These are phyloP conservation scores for Drosophila vallismaia DNA, from an alignment of 2,888 invertebrate genomes.

Conservation along the genomic window DNA sequence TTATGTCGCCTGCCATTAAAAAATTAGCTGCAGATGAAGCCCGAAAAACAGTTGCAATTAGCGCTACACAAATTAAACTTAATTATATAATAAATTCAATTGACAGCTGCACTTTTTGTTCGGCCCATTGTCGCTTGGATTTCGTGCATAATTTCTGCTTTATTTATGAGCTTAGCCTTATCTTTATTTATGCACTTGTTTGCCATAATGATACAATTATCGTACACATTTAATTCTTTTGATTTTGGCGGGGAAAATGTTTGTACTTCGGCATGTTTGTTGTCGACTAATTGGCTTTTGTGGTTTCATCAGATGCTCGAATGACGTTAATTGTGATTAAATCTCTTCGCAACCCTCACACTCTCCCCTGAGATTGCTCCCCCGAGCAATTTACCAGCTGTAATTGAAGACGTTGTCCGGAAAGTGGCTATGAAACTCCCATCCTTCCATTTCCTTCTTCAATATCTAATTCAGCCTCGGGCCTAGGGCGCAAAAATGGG, in stretches of 20 bases:
- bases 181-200: slow-evolving; percentile 63
- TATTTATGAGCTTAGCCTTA: slow-evolving; percentile 52
- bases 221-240: slow-evolving; percentile 31
- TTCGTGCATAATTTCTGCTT: slow-evolving; percentile 36
- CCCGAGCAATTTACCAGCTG: slow-evolving; percentile 15
- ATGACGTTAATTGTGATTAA: slow-evolving; percentile 49
- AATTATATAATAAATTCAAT: slow-evolving; percentile 75
- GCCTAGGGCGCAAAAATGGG: slow-evolving; percentile 15
- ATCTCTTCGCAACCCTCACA: background rate
- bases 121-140: background rate
- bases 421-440: slow-evolving; percentile 7
- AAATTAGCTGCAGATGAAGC: slow-evolving; percentile 59
- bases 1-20: slow-evolving; percentile 46
- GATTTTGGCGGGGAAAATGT: background rate
- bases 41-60: slow-evolving; percentile 64
- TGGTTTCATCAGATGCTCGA: slow-evolving; percentile 52
- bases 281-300: slow-evolving; percentile 61
- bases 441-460: background rate
- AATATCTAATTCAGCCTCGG: slow-evolving; percentile 16
- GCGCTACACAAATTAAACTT: slow-evolving; percentile 65
- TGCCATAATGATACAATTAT: slow-evolving; percentile 51
- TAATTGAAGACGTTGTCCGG: slow-evolving; percentile 26
- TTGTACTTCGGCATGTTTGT: slow-evolving; percentile 5
- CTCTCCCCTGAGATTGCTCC: background rate
- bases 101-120: slow-evolving; percentile 60